phyloP scores from a whole-genome alignment of 2,113 vertebrate species.

The Plecturocebus donacophilus region DNA sequence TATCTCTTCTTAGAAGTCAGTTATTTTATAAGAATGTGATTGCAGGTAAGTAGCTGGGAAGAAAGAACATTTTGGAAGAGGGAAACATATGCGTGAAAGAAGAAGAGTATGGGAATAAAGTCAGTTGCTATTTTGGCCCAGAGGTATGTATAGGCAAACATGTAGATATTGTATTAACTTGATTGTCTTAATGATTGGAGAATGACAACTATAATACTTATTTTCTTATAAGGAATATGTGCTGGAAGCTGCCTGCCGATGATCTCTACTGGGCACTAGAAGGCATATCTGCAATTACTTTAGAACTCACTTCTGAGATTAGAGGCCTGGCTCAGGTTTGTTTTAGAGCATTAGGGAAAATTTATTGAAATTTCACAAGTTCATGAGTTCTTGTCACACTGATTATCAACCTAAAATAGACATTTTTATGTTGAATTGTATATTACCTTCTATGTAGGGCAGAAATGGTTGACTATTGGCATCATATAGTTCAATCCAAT shows the following conservation, averaged over 20 bases:
- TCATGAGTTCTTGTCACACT: not conserved
- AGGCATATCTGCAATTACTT: not conserved
- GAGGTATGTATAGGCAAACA: not conserved
- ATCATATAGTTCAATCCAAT: not conserved
- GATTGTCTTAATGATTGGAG: not conserved
- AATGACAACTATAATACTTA: not conserved
- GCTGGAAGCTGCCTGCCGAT: not conserved
- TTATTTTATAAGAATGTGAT: constrained; percentile 25
- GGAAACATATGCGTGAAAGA: not conserved
- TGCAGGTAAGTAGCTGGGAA: not conserved
- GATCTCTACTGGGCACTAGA: not conserved
- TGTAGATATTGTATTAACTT: not conserved
- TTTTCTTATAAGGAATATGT: not conserved
- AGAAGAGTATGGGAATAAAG: not conserved
- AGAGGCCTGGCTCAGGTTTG: not conserved
- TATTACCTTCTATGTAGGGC: not conserved
- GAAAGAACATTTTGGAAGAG: not conserved
- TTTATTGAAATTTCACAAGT: not conserved
- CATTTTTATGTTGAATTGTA: not conserved
- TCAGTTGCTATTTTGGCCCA: not conserved
- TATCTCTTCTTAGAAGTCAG: not conserved
- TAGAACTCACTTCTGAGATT: constrained; percentile 19
- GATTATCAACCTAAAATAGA: not conserved
- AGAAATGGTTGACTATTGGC: not conserved
- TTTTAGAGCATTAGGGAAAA: not conserved